Percentiles rank a stretch among this genome's conserved stretches.
These are phyloP conservation scores for Mythimna loreyi DNA, from an alignment of 2,888 invertebrate genomes.

Conservation along the genomic window DNA sequence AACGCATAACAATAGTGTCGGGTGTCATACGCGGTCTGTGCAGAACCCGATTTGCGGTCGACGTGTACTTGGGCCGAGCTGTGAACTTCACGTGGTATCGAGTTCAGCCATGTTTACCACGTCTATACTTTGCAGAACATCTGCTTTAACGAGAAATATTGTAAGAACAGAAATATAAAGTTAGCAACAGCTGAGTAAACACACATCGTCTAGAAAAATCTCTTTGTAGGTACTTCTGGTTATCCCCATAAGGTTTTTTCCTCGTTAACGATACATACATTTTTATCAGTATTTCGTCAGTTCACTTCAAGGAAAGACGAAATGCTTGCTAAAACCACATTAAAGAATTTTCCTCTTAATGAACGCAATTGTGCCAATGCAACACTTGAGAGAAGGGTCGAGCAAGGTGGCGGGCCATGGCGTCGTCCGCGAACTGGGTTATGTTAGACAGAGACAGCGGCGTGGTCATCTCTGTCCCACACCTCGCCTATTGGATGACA, in stretches of 20 bases:
- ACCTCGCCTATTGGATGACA: conserved; percentile 63
- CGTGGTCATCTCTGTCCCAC: conserved; percentile 72
- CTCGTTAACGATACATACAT: not conserved
- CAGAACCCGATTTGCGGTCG: conserved; percentile 55
- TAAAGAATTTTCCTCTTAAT: conserved; percentile 63
- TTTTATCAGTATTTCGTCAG: not conserved
- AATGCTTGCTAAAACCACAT: conserved; percentile 22
- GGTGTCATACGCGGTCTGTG: conserved; percentile 60
- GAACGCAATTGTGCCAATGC: conserved; percentile 69
- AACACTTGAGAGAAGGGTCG: conserved; percentile 79
- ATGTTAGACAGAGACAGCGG: conserved; percentile 72
- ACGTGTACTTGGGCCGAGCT: conserved; percentile 55
- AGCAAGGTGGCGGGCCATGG: conserved; percentile 74
- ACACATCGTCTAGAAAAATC: not conserved
- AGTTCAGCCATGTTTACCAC: conserved; percentile 33
- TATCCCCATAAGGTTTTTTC: not conserved
- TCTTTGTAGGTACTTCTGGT: not conserved
- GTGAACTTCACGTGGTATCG: conserved; percentile 49
- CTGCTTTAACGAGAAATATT: conserved; percentile 9
- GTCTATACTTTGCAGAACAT: conserved; percentile 23
- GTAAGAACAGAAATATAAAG: not conserved
- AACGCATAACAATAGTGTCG: conserved; percentile 66
- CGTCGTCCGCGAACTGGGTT: conserved; percentile 80
- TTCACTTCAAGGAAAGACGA: conserved; percentile 5
- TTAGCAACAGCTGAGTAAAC: not conserved